Evolutionary conservation across 2,888 invertebrate species (phyloP).

Genomic region (Cephus runcator): DNA sequence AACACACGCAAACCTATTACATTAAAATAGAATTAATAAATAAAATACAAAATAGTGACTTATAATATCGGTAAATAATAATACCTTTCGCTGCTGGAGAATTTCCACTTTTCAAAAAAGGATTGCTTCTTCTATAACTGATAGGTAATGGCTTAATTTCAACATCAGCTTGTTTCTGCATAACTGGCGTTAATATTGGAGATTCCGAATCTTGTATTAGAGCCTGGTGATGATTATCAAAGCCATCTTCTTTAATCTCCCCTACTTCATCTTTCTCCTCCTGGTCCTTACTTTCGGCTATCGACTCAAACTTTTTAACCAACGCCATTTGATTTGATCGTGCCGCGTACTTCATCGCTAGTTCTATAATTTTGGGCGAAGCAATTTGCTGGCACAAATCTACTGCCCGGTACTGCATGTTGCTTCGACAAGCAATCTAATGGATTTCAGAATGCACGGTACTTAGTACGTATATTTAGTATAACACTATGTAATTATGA

Average conservation of each 20-base stretch:
- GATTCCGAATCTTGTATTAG: conserved; percentile 30
- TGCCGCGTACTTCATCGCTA: conserved; percentile 90
- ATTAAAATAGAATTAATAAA: conserved; percentile 9
- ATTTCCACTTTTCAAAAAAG: conserved; percentile 65
- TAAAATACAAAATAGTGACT: neutral
- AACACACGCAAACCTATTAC: conserved; percentile 39
- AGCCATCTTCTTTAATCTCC: conserved; percentile 36
- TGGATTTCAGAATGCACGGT: conserved; percentile 29
- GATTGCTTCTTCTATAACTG: conserved; percentile 60
- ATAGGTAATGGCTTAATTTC: conserved; percentile 56
- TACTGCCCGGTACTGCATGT: conserved; percentile 85
- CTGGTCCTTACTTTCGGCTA: conserved; percentile 53
- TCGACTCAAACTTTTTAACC: conserved; percentile 75
- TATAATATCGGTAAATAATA: neutral
- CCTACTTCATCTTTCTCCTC: conserved; percentile 49
- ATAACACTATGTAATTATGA: neutral
- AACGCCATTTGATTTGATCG: conserved; percentile 81
- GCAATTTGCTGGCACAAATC: conserved; percentile 87
- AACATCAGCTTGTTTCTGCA: conserved; percentile 37
- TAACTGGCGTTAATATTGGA: conserved; percentile 36
- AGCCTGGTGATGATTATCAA: conserved; percentile 16
- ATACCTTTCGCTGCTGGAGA: conserved; percentile 43
- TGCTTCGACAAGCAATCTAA: conserved; percentile 85
- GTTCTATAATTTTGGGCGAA: conserved; percentile 79
- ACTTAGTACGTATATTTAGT: neutral